A percentile compares a stretch with the other conserved stretches of the same genome.
Conservation (phyloP, 2,113 vertebrate genomes). For the Xenopus laevis region DNA sequence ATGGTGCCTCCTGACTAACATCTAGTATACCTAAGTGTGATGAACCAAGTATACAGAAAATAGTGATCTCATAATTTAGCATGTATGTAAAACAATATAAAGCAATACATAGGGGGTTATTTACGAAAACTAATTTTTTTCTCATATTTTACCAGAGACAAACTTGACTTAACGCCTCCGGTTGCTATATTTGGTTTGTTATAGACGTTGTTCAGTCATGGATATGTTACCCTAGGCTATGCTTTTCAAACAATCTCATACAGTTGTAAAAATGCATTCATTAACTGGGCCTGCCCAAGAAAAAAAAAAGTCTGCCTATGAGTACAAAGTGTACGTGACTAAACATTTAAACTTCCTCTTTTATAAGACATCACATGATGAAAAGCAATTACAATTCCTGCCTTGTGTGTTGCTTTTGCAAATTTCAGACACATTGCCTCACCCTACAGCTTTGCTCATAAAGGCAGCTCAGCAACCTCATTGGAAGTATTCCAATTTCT, state of each 20-base stretch:
- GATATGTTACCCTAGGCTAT: conserved; percentile 32
- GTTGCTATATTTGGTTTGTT: conserved; percentile 4
- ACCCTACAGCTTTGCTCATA: conserved; percentile 74
- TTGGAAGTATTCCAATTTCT: conserved; percentile 75
- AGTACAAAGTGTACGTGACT: conserved; percentile 89
- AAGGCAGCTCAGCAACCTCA: conserved; percentile 65
- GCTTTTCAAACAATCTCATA: conserved; percentile 25
- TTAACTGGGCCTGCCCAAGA: conserved; percentile 24
- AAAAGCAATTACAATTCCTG: conserved; percentile 94
- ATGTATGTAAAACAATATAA: no score
- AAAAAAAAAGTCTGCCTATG: conserved; percentile 64
- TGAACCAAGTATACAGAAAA: no score
- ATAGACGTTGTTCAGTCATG: neutral
- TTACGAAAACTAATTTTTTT: no score
- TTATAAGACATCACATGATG: conserved; percentile 88
- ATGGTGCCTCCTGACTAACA: no score
- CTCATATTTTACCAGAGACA: no score
- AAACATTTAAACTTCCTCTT: conserved; percentile 94
- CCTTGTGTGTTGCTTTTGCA: conserved; percentile 80
- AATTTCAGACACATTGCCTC: conserved; percentile 93
- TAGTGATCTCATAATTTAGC: no score
- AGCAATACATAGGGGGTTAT: no score
- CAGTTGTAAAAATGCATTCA: conserved; percentile 38
- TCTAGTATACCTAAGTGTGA: no score
- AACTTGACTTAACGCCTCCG: no score